These are phyloP conservation scores for Bubo blakistoni DNA, from an alignment of 2,113 vertebrate genomes.

Conservation along the genomic window DNA sequence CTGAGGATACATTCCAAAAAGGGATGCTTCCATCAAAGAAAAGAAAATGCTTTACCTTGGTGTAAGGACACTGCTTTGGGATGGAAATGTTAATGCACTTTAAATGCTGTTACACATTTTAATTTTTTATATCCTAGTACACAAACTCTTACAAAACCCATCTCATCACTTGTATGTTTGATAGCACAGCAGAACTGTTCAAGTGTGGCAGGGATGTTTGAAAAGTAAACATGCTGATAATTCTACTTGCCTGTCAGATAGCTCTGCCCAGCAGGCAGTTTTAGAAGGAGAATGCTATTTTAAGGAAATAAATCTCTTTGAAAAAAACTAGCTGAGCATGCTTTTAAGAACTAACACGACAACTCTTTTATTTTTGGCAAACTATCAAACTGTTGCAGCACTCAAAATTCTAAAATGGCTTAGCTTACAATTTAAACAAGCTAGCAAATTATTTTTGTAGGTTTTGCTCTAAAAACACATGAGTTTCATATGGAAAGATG, in stretches of 20 bases:
- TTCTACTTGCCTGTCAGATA: neutral
- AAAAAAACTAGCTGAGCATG: neutral
- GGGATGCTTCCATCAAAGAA: neutral
- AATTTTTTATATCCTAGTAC: neutral
- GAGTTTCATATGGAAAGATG: neutral
- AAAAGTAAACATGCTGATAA: slow-evolving; percentile 50
- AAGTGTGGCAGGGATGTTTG: slow-evolving; percentile 5
- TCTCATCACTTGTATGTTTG: neutral
- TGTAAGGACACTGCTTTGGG: neutral
- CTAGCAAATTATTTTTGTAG: neutral
- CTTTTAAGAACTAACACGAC: neutral
- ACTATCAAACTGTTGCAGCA: neutral
- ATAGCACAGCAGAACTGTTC: neutral
- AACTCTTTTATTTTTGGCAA: neutral
- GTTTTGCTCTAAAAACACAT: neutral
- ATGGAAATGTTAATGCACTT: neutral
- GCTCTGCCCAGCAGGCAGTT: slow-evolving; percentile 16
- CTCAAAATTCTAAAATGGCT: neutral
- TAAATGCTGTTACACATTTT: neutral
- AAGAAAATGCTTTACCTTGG: neutral
- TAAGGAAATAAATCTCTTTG: slow-evolving; percentile 15
- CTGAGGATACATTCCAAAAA: neutral
- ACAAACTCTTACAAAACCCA: neutral
- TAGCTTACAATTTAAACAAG: neutral
- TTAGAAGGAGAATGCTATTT: neutral